Base-by-base conservation (phyloP, 2,888 invertebrate species). In the Candidula unifasciata region DNA sequence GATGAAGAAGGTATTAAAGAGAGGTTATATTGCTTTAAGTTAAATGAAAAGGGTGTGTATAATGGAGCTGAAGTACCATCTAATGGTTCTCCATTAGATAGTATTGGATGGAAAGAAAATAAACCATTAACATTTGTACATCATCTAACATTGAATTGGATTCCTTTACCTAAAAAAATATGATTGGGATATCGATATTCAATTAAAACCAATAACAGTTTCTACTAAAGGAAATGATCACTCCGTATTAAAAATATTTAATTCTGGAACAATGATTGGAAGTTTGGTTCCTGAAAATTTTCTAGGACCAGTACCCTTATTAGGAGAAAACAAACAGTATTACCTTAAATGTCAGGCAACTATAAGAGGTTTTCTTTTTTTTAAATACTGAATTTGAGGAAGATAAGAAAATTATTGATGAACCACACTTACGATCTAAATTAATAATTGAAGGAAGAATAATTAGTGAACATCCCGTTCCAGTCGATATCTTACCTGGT, bases 401-500 rank as follows among this genome's bases (percentile, higher is more conserved):
- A 52, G 73, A 74, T 52, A n/a, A 74, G 52, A 10, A 13, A 52
- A 44, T 74, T 52, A n/a, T 74, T 27, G 10, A 18, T 10, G 52
- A 74, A n/a, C 73, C 73, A 0, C 73, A 44, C n/a, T 8, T 52
- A 13, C 13, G 73, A n/a, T 52, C 73, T 27, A 52, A 44, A 44
- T 10, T 74, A 27, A 74, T 74, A 27, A 74, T 74, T 74, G 52
- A 74, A 18, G 73, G 73, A 52, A 74, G 73, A 74, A 74, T 52
- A 74, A 74, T 74, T 74, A 74, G 27, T n/a, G 27, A 10, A 74
- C 8, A n/a, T 10, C 3, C 44, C 27, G n/a, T 18, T 52, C 52
- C 52, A 52, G 27, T 52, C 44, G 52, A 74, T 52, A 74, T 74
- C 52, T 35, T 74, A 52, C 52, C 52, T 2, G 73, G 73, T 52